These are phyloP conservation scores for Parotocinclus haroldoi DNA, from an alignment of 2,797 vertebrate genomes.

Conservation along the genomic window DNA sequence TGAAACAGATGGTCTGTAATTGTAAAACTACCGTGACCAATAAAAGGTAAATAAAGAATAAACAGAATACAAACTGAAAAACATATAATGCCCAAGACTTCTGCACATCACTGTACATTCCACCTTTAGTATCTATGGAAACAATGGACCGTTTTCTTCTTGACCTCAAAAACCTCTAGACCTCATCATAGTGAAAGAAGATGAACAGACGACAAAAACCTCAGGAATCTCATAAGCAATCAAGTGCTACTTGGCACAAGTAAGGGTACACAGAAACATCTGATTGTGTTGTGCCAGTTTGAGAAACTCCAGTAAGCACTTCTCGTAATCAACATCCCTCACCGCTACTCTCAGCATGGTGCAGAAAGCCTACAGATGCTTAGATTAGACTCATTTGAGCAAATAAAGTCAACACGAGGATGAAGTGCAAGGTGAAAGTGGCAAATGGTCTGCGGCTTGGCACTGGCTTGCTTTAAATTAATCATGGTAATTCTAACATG, in stretches of 20 bases:
- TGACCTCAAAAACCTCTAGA: constrained; percentile 4
- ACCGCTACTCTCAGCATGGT: constrained; percentile 4
- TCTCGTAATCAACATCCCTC: constrained; percentile 7
- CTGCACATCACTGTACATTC: too few relatives aligned
- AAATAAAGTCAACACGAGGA: constrained; percentile 22
- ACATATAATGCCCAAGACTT: too few relatives aligned
- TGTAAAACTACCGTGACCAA: too few relatives aligned
- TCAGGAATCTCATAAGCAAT: neutral
- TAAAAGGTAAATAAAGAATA: too few relatives aligned
- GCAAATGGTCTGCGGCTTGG: neutral
- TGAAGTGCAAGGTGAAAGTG: neutral
- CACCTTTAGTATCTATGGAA: too few relatives aligned
- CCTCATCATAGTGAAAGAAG: neutral
- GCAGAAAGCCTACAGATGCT: constrained; percentile 2
- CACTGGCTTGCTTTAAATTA: neutral
- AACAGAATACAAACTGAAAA: too few relatives aligned
- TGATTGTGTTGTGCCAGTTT: constrained; percentile 11
- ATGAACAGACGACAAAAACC: neutral
- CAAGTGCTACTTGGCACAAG: neutral
- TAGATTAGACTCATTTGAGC: constrained; percentile 38
- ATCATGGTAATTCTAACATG: too few relatives aligned
- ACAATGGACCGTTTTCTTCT: too few relatives aligned
- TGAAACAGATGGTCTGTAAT: too few relatives aligned
- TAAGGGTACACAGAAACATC: neutral
- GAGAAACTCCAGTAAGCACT: constrained; percentile 7